Conservation (phyloP, 1,140 invertebrate species). For the Aradophagus sp. region DNA sequence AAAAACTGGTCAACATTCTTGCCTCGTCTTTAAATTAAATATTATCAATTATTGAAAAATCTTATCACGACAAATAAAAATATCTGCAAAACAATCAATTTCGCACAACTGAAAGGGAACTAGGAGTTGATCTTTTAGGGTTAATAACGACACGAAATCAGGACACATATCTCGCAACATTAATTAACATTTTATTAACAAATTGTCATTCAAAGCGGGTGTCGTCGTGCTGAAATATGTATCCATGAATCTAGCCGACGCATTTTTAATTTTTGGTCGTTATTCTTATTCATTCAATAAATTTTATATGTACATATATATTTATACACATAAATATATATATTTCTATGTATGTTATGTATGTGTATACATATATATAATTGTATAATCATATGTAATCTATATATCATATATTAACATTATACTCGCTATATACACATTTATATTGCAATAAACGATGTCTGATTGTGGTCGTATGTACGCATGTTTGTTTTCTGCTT, state of each 20-base stretch:
- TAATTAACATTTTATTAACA: too few species aligned
- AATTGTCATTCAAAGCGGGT: too few species aligned
- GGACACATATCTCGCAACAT: constrained; percentile 65
- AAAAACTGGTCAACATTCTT: too few species aligned
- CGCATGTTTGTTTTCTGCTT: constrained; percentile 19
- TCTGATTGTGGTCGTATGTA: constrained; percentile 50
- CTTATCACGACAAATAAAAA: too few species aligned
- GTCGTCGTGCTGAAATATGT: constrained; percentile 64
- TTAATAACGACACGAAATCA: constrained; percentile 65
- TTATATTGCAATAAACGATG: constrained; percentile 74
- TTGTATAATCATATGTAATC: constrained; percentile 57
- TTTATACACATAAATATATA: constrained; percentile 13
- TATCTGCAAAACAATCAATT: too few species aligned
- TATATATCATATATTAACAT: constrained; percentile 66
- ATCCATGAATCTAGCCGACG: constrained; percentile 51
- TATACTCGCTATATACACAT: constrained; percentile 73
- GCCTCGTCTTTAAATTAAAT: too few species aligned
- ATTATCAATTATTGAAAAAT: too few species aligned
- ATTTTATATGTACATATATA: constrained; percentile 56
- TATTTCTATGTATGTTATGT: not conserved
- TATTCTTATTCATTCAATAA: constrained; percentile 68
- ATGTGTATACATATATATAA: constrained; percentile 30
- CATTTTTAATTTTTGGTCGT: constrained; percentile 57
- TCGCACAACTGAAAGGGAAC: constrained; percentile 25
- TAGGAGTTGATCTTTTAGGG: constrained; percentile 26